A percentile compares a stretch with the other conserved stretches of the same genome.
These are phyloP conservation scores for Eristalinus sepulchralis DNA, from an alignment of 2,888 invertebrate genomes.

Conservation along the genomic window DNA sequence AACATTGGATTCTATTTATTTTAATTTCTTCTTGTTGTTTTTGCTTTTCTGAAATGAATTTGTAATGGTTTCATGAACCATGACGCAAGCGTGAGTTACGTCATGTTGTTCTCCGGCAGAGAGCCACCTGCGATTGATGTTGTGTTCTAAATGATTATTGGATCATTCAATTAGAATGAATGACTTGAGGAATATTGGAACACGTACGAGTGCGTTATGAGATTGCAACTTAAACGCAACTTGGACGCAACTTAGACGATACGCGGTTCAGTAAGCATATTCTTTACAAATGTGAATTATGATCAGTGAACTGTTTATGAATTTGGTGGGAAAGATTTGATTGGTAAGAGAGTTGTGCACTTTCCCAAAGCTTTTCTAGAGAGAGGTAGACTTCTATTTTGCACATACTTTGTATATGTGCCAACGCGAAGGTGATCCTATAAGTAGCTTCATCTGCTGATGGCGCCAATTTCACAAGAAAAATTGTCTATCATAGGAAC, in stretches of 20 bases:
- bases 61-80: constrained; percentile 62
- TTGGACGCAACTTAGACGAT: too few species aligned
- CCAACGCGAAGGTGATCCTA: too few species aligned
- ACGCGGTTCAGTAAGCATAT: background rate
- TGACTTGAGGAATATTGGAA: constrained; percentile 25
- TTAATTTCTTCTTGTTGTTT: background rate
- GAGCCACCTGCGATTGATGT: constrained; percentile 5
- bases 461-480: too few species aligned
- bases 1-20: constrained; percentile 52
- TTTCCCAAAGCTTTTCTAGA: too few species aligned
- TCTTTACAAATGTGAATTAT: background rate
- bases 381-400: too few species aligned
- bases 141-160: constrained; percentile 49
- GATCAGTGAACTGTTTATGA: too few species aligned
- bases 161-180: constrained; percentile 19
- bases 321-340: too few species aligned
- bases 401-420: too few species aligned
- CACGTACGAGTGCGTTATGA: background rate
- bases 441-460: too few species aligned
- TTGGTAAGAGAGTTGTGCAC: too few species aligned
- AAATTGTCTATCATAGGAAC: too few species aligned
- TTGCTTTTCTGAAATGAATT: constrained; percentile 28
- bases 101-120: constrained; percentile 24
- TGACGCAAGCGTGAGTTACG: constrained; percentile 60
- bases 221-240: constrained; percentile 1